Percentiles rank a stretch among this genome's conserved stretches.
phyloP scores from a whole-genome alignment of 2,888 invertebrate genomes.

The Agapostemon virescens region DNA sequence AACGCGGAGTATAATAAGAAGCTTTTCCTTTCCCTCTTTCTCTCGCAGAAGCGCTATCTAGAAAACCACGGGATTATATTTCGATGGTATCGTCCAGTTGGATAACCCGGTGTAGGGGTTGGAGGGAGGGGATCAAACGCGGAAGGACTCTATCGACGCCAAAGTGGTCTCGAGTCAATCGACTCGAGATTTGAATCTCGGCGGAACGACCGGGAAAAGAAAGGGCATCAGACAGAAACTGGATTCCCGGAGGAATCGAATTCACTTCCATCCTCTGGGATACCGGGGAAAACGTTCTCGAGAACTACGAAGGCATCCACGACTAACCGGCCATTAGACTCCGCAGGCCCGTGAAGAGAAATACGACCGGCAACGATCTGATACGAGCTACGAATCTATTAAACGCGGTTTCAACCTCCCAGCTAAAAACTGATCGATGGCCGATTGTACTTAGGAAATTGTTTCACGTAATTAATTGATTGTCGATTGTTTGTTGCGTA shows the following conservation, averaged over 20 bases:
- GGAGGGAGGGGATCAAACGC: conserved; percentile 14
- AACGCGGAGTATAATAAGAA: conserved; percentile 28
- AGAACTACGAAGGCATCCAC: conserved; percentile 52
- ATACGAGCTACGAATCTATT: conserved; percentile 45
- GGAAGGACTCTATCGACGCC: conserved; percentile 40
- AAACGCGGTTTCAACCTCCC: conserved; percentile 6
- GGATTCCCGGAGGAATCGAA: conserved; percentile 57
- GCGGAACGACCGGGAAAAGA: conserved; percentile 51
- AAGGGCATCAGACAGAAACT: conserved; percentile 55
- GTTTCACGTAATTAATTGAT: background rate
- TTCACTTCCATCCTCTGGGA: conserved; percentile 49
- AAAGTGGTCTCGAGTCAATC: conserved; percentile 68
- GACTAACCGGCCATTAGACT: conserved; percentile 69
- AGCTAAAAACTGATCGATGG: conserved; percentile 29
- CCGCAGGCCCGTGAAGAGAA: conserved; percentile 21
- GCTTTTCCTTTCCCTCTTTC: background rate
- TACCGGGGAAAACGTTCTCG: conserved; percentile 41
- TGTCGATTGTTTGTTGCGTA: background rate
- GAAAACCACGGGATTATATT: conserved; percentile 54
- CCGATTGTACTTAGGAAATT: conserved; percentile 1
- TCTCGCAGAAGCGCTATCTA: background rate
- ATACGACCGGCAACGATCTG: conserved; percentile 34
- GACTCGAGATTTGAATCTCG: conserved; percentile 67
- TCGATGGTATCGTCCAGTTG: conserved; percentile 50
- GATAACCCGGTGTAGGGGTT: conserved; percentile 34